Percentiles rank a stretch among this genome's conserved stretches.
These are phyloP conservation scores for Serilophus lunatus DNA, from an alignment of 2,113 vertebrate species.

Conservation along the genomic window DNA sequence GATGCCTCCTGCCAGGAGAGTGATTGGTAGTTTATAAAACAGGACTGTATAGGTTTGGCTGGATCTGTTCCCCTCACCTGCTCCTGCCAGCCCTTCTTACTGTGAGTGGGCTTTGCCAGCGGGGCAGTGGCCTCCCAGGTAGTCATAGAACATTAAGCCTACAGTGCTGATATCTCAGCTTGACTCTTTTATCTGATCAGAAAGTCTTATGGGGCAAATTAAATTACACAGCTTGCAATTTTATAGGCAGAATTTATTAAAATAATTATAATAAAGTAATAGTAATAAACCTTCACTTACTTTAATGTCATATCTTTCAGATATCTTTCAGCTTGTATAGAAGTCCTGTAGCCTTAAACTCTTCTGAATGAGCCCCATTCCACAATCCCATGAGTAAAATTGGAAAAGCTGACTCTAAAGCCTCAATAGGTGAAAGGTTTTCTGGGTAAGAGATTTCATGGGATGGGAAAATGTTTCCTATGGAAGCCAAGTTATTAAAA, in stretches of 20 bases:
- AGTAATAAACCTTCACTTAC: not conserved
- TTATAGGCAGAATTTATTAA: constrained; percentile 1
- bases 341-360: not conserved
- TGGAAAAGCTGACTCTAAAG: not conserved
- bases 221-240: not conserved
- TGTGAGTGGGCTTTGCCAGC: accelerated
- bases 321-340: not conserved
- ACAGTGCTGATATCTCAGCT: not conserved
- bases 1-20: not conserved
- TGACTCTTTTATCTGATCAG: not conserved
- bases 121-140: not conserved
- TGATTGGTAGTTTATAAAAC: not conserved
- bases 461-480: not conserved
- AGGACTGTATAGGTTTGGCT: not conserved
- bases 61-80: not conserved
- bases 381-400: not conserved
- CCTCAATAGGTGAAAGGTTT: not conserved
- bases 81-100: not conserved
- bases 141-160: not conserved
- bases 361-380: not conserved
- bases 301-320: not conserved
- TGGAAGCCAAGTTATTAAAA: constrained; percentile 21
- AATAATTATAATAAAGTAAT: constrained; percentile 8
- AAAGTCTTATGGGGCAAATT: not conserved
- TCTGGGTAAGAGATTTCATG: not conserved